Evolutionary conservation across 2,113 vertebrate species (phyloP).

Genomic region (Hystrix cristata): DNA sequence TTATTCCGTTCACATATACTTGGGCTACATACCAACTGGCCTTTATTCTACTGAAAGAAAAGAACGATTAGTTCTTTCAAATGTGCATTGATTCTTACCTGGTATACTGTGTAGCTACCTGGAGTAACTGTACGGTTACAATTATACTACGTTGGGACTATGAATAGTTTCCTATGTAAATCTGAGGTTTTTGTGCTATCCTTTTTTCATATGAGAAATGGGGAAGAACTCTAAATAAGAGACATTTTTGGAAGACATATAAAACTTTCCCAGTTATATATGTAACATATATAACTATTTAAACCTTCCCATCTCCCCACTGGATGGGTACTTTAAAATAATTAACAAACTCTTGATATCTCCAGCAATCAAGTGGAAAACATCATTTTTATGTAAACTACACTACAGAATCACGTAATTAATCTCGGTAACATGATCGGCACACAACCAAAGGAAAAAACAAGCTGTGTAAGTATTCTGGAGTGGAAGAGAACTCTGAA

Average conservation of each 20-base stretch:
- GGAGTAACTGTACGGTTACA: slow-evolving; percentile 83
- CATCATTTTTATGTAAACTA: slow-evolving; percentile 81
- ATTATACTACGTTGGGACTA: slow-evolving; percentile 79
- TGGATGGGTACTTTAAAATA: slow-evolving; percentile 77
- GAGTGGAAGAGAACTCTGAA: slow-evolving; percentile 76
- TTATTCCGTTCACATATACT: slow-evolving; percentile 81
- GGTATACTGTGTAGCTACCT: slow-evolving; percentile 87
- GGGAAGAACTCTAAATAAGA: slow-evolving; percentile 83
- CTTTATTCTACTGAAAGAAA: slow-evolving; percentile 84
- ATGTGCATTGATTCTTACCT: slow-evolving; percentile 86
- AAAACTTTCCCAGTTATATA: slow-evolving; percentile 77
- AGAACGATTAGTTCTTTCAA: slow-evolving; percentile 83
- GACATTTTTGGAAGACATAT: slow-evolving; percentile 87
- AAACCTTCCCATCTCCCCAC: slow-evolving; percentile 65
- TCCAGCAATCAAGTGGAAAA: slow-evolving; percentile 78
- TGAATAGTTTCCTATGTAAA: slow-evolving; percentile 76
- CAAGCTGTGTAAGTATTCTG: slow-evolving; percentile 70
- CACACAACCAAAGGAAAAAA: slow-evolving; percentile 67
- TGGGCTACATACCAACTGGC: slow-evolving; percentile 76
- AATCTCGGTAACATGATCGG: slow-evolving; percentile 79
- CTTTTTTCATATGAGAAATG: slow-evolving; percentile 80
- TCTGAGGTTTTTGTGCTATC: slow-evolving; percentile 82
- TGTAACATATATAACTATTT: slow-evolving; percentile 79
- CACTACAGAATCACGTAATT: slow-evolving; percentile 76
- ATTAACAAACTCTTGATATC: slow-evolving; percentile 83